Evolutionary conservation across 2,888 invertebrate species (phyloP).

Genomic region (Chalcis sispes): DNA sequence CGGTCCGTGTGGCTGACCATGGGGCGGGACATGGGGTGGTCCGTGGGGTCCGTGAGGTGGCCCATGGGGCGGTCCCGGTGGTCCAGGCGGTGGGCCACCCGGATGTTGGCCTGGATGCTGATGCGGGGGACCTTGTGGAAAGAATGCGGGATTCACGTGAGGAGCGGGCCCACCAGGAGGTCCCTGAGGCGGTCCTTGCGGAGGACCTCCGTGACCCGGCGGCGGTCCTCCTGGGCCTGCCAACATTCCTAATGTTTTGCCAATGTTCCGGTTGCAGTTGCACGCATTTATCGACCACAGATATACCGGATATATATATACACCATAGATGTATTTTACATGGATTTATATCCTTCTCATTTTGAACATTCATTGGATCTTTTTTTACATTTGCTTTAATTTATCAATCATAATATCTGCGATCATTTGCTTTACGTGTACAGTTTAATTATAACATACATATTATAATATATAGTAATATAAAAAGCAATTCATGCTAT

Average conservation of each 20-base stretch:
- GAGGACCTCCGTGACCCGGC: slow-evolving; percentile 78
- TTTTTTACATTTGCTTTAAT: neutral
- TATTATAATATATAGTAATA: too few relatives aligned
- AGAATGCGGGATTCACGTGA: slow-evolving; percentile 98
- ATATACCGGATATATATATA: slow-evolving; percentile 18
- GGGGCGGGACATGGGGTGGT: slow-evolving; percentile 79
- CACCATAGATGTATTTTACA: neutral
- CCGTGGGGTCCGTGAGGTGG: slow-evolving; percentile 82
- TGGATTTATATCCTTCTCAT: too few relatives aligned
- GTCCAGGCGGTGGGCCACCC: slow-evolving; percentile 81
- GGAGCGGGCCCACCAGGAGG: slow-evolving; percentile 87
- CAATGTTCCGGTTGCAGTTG: slow-evolving; percentile 51
- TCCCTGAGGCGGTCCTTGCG: slow-evolving; percentile 79
- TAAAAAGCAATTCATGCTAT: too few relatives aligned
- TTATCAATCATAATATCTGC: too few relatives aligned
- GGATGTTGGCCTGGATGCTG: slow-evolving; percentile 80
- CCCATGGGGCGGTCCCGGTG: slow-evolving; percentile 83
- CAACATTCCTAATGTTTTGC: slow-evolving; percentile 66
- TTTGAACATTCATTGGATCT: neutral
- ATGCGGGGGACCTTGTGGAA: slow-evolving; percentile 84
- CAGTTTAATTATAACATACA: neutral
- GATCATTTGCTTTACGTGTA: neutral
- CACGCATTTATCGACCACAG: slow-evolving; percentile 27
- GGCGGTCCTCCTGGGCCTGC: slow-evolving; percentile 77
- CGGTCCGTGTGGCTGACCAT: slow-evolving; percentile 78